phyloP scores from a whole-genome alignment of 2,888 invertebrate genomes.

The Prosapia bicincta region DNA sequence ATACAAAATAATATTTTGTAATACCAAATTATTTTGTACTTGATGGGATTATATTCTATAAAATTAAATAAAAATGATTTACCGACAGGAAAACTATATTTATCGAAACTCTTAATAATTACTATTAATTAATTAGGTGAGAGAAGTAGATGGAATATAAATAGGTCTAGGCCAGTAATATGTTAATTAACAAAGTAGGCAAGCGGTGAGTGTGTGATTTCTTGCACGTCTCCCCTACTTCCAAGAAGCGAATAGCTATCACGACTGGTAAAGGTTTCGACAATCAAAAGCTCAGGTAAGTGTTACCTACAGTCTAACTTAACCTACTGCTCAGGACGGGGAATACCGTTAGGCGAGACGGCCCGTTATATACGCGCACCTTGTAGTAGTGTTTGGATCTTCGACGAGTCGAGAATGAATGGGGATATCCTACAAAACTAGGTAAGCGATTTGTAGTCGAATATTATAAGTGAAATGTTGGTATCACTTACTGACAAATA shows the following conservation, averaged over 20 bases:
- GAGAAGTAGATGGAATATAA: too few relatives aligned
- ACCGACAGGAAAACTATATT: too few relatives aligned
- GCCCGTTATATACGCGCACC: not conserved
- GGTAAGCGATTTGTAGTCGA: not conserved
- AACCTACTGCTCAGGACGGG: not conserved
- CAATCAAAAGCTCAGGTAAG: not conserved
- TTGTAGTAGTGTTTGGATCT: not conserved
- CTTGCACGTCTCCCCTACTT: not conserved
- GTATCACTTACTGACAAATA: too few relatives aligned
- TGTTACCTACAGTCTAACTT: not conserved
- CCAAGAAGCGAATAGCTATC: not conserved
- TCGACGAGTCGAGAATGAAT: not conserved
- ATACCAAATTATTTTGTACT: too few relatives aligned
- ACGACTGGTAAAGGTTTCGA: not conserved
- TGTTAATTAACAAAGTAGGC: not conserved
- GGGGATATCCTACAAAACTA: not conserved
- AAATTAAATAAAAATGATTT: too few relatives aligned
- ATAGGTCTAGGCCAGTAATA: too few relatives aligned
- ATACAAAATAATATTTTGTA: too few relatives aligned
- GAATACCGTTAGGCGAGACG: not conserved
- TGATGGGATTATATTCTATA: too few relatives aligned
- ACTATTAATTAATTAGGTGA: too few relatives aligned
- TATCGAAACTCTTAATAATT: too few relatives aligned
- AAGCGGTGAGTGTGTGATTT: not conserved
- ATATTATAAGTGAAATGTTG: too few relatives aligned